phyloP scores from a whole-genome alignment of 2,888 invertebrate species.

The Drosophila buzzatii region DNA sequence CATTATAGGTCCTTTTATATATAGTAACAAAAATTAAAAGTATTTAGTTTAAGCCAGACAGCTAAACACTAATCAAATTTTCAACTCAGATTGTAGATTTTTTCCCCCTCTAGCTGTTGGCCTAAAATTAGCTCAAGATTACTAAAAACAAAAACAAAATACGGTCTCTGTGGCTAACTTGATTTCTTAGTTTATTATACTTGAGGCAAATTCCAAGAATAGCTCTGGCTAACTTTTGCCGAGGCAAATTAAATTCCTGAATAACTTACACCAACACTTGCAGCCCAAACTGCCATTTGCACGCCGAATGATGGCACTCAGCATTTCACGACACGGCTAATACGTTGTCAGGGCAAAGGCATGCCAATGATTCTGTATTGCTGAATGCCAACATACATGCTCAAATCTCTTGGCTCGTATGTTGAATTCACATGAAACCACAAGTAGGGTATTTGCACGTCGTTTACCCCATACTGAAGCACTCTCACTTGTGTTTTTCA shows the following conservation, averaged over 20 bases:
- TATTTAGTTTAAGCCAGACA: background rate
- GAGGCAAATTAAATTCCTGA: constrained; percentile 4
- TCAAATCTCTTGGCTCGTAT: background rate
- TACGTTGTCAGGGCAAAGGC: background rate
- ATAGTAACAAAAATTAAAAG: background rate
- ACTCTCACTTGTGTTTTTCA: background rate
- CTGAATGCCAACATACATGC: too few relatives aligned
- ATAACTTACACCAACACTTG: background rate
- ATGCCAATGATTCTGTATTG: background rate
- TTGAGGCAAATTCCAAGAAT: constrained; percentile 8
- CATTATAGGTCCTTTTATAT: background rate
- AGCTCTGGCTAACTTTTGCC: background rate
- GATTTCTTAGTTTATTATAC: background rate
- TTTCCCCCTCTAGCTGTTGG: background rate
- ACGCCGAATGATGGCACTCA: background rate
- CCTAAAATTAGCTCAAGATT: background rate
- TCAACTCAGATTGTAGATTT: background rate
- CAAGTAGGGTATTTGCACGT: constrained; percentile 1
- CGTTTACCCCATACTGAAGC: background rate
- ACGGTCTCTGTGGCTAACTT: background rate
- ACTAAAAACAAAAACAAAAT: background rate
- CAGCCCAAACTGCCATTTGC: background rate
- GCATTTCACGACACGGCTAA: background rate
- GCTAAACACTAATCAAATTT: background rate
- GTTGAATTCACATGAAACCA: background rate